Conservation (phyloP, 2,888 invertebrate genomes). For the Neoaliturus tenellus region DNA sequence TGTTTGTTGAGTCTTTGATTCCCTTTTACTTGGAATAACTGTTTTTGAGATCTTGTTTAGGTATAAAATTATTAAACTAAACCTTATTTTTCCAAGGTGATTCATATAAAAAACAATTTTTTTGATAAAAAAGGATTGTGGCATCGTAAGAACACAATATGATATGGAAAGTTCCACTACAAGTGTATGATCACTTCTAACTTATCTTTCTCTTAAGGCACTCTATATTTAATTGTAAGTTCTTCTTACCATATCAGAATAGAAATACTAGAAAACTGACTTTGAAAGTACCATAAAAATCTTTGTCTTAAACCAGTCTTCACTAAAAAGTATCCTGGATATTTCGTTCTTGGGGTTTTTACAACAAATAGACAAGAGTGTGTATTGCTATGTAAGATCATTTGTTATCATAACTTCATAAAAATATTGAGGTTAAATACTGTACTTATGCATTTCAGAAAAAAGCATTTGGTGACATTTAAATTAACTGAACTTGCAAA, state of each 20-base stretch:
- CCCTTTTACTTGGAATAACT: neutral
- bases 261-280: neutral
- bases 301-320: too few relatives aligned
- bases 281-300: neutral
- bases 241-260: constrained; percentile 15
- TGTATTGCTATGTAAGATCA: too few relatives aligned
- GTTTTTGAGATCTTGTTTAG: constrained; percentile 2
- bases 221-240: neutral
- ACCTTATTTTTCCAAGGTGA: neutral
- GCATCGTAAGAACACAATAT: neutral
- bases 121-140: neutral
- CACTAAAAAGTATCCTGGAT: too few relatives aligned
- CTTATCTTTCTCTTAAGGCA: constrained; percentile 14
- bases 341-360: too few relatives aligned
- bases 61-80: constrained; percentile 24
- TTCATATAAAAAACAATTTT: neutral
- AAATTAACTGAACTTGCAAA: too few relatives aligned
- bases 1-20: constrained; percentile 32
- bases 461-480: too few relatives aligned
- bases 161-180: constrained; percentile 18
- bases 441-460: too few relatives aligned
- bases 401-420: too few relatives aligned
- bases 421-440: too few relatives aligned
- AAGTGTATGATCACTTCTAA: constrained; percentile 17
- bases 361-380: too few relatives aligned